Base-by-base conservation (phyloP, 2,113 vertebrate species). In the Paraplagusia blochii region DNA sequence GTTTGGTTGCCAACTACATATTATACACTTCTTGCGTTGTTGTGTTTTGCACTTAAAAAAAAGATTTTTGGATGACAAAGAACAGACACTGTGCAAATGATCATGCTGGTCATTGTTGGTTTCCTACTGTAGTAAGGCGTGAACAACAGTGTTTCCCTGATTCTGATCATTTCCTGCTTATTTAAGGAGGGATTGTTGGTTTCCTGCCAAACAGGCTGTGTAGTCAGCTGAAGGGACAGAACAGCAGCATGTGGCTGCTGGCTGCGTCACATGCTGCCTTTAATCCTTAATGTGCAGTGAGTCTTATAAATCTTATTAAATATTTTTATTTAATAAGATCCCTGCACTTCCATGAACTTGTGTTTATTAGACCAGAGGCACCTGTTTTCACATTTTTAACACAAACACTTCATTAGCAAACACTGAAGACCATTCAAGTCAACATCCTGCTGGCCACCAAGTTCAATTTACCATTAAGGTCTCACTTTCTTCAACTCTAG, bases 211-310 rank as follows among this genome's bases (percentile, higher is more conserved):
- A 70, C 38, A 35, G 60, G 51, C 71, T 79, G 17, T 56, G 45
- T 58, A 52, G 62, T 63, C 53, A 67, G 62, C 53, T 63, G 66
- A 79, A 52, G 44, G 59, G 63, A 67, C 59, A 52, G 47, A 52
- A 55, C 53, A 63, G 10, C 58, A 59, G 66, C 13, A 2, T 42
- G 58, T 59, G 7, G 12, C 48, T 44, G 12, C 14, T 65, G 53
- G 61, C 29, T 58, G 19, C 8, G 34, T 74, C 63, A 39, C 69
- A 58, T 44, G 43, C 15, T 9, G 14, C 47, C 47, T 42, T 53
- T 61, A 34, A 35, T 45, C 35, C 43, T 45, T 57, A 29, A 29
- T 6, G 6, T 29, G 22, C 22, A 29, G 22, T 4, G 22, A 4
- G 22, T 29, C 22, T 29, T 29, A n/a, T 29, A 29, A 6, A 29